A percentile compares a stretch with the other conserved stretches of the same genome.
Conservation (phyloP, 2,888 invertebrate genomes). For the Mimachlamys varia region DNA sequence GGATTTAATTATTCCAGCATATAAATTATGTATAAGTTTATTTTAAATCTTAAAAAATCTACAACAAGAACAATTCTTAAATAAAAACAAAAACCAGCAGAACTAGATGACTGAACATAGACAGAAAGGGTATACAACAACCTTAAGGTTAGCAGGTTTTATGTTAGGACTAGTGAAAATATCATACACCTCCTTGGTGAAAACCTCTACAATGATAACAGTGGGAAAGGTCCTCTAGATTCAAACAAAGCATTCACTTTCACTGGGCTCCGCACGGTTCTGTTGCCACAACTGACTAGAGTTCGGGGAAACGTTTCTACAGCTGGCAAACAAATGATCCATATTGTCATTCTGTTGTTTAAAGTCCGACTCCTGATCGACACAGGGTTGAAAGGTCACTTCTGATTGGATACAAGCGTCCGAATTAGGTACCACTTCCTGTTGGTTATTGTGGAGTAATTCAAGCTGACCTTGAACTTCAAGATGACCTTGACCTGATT, state of each 20-base stretch:
- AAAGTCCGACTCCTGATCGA: neutral
- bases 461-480: neutral
- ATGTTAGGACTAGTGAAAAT: neutral
- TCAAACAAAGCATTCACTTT: slow-evolving; percentile 52
- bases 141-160: no score
- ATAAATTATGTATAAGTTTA: no score
- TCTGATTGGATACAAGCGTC: neutral
- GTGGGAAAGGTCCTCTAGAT: neutral
- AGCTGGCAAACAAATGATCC: slow-evolving; percentile 13
- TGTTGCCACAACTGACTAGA: slow-evolving; percentile 44
- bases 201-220: neutral
- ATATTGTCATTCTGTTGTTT: slow-evolving; percentile 15
- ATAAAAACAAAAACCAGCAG: no score
- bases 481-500: neutral
- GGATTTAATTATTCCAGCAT: no score
- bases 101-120: no score
- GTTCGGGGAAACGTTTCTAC: neutral
- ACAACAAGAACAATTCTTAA: no score
- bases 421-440: neutral
- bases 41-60: no score
- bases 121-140: no score
- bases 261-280: slow-evolving; percentile 45
- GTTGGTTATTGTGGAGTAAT: neutral
- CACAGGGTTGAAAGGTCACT: neutral
- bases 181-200: neutral